Evolutionary conservation across 1,140 invertebrate species (phyloP).

Genomic region (Drosophila nebulosa): DNA sequence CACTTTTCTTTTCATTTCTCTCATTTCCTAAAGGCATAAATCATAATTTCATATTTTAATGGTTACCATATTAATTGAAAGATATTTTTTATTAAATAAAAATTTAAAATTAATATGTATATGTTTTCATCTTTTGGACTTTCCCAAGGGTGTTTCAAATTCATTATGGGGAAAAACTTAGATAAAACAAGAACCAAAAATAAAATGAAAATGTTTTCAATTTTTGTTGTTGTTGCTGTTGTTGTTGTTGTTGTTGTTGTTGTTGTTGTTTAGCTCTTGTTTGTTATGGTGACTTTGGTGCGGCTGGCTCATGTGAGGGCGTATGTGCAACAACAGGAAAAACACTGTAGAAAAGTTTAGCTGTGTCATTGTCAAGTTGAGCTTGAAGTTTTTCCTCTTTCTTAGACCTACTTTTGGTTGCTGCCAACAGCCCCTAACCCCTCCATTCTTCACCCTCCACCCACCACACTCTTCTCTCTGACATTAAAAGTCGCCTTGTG

Average conservation of each 20-base stretch:
- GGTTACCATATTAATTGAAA: too few species aligned
- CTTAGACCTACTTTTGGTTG: not conserved
- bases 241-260: not conserved
- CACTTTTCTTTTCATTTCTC: too few species aligned
- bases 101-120: too few species aligned
- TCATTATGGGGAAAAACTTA: conserved; percentile 7
- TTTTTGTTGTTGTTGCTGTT: conserved; percentile 6
- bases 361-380: conserved; percentile 72
- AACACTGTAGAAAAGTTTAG: conserved; percentile 65
- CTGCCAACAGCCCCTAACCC: not conserved
- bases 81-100: too few species aligned
- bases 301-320: conserved; percentile 46
- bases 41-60: too few species aligned
- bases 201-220: not conserved
- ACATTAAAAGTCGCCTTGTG: conserved; percentile 1
- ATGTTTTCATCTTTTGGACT: too few species aligned
- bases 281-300: conserved; percentile 51
- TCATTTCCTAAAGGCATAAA: too few species aligned
- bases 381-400: conserved; percentile 48
- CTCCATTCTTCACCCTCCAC: not conserved
- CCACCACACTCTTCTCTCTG: not conserved
- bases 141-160: conserved; percentile 3
- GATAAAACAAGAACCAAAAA: not conserved
- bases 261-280: conserved; percentile 14
- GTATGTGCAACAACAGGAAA: conserved; percentile 53